Conservation (phyloP, 2,113 vertebrate genomes). For the Climacteris rufus region DNA sequence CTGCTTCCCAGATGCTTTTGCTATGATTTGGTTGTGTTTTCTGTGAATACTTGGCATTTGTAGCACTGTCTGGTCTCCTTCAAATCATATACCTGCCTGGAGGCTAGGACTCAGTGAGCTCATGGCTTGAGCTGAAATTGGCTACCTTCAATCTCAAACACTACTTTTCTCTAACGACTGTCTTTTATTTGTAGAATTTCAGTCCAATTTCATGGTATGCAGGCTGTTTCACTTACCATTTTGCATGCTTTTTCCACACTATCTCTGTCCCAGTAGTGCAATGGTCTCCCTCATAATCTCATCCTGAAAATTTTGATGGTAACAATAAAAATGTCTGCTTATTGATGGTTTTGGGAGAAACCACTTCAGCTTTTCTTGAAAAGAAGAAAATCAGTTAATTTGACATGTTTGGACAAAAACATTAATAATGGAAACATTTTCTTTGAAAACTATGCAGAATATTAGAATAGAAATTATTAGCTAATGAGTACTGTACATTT, state of each 20-base stretch:
- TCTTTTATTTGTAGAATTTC: slow-evolving; percentile 23
- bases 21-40: background rate
- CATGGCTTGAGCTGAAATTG: background rate
- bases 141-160: background rate
- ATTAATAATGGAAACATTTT: background rate
- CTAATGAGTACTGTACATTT: background rate
- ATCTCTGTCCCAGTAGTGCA: background rate
- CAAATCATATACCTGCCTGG: background rate
- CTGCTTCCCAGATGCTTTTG: slow-evolving; percentile 29
- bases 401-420: background rate
- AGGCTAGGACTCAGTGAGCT: background rate
- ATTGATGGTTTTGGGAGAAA: background rate
- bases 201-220: background rate
- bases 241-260: background rate
- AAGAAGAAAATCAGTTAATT: background rate
- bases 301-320: background rate
- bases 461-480: background rate
- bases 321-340: background rate
- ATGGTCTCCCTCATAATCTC: background rate
- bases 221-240: background rate
- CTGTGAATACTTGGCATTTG: background rate
- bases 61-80: slow-evolving; percentile 1
- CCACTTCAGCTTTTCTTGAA: background rate
- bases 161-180: background rate
- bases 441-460: background rate